Conservation (phyloP, 1,140 invertebrate genomes). For the Aphidius ervi region DNA sequence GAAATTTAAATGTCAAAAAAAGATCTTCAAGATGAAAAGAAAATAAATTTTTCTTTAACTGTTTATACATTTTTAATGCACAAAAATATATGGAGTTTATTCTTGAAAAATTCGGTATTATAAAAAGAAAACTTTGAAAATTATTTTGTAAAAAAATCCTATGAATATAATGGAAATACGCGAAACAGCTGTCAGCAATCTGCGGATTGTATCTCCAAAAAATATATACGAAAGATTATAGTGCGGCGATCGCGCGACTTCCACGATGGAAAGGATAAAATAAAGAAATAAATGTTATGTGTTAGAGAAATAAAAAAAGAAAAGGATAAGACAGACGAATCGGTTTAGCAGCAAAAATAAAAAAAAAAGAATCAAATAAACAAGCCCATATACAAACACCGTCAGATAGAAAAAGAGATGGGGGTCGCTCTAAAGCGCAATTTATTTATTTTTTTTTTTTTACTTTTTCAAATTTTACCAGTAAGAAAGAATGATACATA, state of each 20-base stretch:
- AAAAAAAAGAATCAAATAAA: slow-evolving; percentile 14
- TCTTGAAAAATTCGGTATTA: too few species aligned
- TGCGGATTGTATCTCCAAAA: slow-evolving; percentile 32
- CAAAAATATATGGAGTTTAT: too few species aligned
- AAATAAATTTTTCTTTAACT: too few species aligned
- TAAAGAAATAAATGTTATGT: slow-evolving; percentile 14
- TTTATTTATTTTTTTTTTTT: too few species aligned
- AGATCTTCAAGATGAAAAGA: too few species aligned
- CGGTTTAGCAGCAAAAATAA: slow-evolving; percentile 15
- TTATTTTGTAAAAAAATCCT: too few species aligned
- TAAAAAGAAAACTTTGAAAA: too few species aligned
- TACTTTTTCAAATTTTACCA: too few species aligned
- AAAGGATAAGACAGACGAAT: slow-evolving; percentile 7
- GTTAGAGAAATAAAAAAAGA: slow-evolving; percentile 2
- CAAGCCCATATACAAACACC: slow-evolving; percentile 12
- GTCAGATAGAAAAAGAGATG: slow-evolving; percentile 11
- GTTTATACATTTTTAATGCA: too few species aligned
- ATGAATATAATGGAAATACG: slow-evolving; percentile 23
- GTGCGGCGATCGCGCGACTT: slow-evolving; percentile 23
- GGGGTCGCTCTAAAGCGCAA: neutral
- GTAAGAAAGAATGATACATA: too few species aligned
- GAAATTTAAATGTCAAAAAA: too few species aligned
- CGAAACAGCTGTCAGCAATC: slow-evolving; percentile 39
- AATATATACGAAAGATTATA: slow-evolving; percentile 25
- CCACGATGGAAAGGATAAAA: slow-evolving; percentile 10